These are phyloP conservation scores for Drosophila sordidapex DNA, from an alignment of 2,888 invertebrate species.

Conservation along the genomic window DNA sequence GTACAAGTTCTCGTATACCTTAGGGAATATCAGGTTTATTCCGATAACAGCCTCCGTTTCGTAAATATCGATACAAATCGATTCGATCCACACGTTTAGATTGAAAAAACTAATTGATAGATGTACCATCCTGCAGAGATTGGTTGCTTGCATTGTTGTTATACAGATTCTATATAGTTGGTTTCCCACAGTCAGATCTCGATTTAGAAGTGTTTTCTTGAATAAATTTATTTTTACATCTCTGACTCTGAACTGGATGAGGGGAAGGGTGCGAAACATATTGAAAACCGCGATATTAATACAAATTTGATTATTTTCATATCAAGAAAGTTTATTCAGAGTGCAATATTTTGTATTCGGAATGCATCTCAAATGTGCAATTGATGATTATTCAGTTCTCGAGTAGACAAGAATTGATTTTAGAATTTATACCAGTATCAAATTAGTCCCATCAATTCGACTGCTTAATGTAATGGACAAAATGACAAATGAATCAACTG, in stretches of 20 bases:
- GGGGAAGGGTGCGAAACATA: too few relatives aligned
- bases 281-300: too few relatives aligned
- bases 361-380: neutral
- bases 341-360: neutral
- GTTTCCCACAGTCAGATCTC: neutral
- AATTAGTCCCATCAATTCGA: neutral
- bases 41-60: neutral
- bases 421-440: neutral
- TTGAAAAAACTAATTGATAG: neutral
- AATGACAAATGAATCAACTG: neutral
- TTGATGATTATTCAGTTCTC: neutral
- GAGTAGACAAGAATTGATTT: neutral
- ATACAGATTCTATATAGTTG: neutral
- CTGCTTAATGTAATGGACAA: neutral
- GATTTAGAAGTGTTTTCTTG: neutral
- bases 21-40: neutral
- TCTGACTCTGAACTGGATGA: neutral
- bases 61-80: neutral
- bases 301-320: too few relatives aligned
- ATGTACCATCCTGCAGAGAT: neutral
- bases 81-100: too few relatives aligned
- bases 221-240: neutral
- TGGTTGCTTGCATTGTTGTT: neutral
- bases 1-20: too few relatives aligned
- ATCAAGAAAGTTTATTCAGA: neutral